phyloP scores from a whole-genome alignment of 2,888 invertebrate species.

The Seira ritae region DNA sequence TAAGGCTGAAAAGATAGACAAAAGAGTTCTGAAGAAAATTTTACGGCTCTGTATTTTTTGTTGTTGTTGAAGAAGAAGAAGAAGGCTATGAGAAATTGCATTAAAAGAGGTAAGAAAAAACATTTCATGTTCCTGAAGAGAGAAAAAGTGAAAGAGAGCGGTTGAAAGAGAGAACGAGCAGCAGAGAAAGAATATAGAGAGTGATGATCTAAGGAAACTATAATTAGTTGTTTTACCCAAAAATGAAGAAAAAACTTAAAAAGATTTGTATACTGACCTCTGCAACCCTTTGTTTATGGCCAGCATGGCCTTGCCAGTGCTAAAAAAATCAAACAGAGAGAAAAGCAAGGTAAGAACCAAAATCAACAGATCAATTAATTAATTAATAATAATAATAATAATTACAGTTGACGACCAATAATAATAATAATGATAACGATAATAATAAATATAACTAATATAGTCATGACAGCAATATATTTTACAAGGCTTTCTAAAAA shows the following conservation, averaged over 20 bases:
- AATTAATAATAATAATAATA: slow-evolving; percentile 34
- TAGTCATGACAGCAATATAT: slow-evolving; percentile 55
- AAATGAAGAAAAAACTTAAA: slow-evolving; percentile 73
- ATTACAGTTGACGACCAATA: slow-evolving; percentile 34
- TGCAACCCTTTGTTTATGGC: slow-evolving; percentile 91
- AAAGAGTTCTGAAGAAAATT: too few relatives aligned
- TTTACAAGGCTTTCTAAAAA: slow-evolving; percentile 52
- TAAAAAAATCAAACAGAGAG: slow-evolving; percentile 80
- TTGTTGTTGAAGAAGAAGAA: too few relatives aligned
- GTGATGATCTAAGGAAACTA: slow-evolving; percentile 31
- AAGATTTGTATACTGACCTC: slow-evolving; percentile 80
- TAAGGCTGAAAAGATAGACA: too few relatives aligned
- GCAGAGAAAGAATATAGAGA: slow-evolving; percentile 5
- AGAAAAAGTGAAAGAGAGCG: slow-evolving; percentile 43
- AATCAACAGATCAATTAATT: slow-evolving; percentile 68
- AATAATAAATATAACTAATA: slow-evolving; percentile 48
- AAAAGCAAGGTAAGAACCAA: slow-evolving; percentile 76
- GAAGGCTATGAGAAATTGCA: too few relatives aligned
- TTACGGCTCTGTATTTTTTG: too few relatives aligned
- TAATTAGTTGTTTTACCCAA: slow-evolving; percentile 59
- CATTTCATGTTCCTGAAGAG: slow-evolving; percentile 16
- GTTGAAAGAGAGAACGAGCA: slow-evolving; percentile 10
- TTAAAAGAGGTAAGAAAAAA: neutral
- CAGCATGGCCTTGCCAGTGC: slow-evolving; percentile 89
- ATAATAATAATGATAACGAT: slow-evolving; percentile 44